Conservation (phyloP, 2,113 vertebrate genomes). For the Ceyx melanurus region DNA sequence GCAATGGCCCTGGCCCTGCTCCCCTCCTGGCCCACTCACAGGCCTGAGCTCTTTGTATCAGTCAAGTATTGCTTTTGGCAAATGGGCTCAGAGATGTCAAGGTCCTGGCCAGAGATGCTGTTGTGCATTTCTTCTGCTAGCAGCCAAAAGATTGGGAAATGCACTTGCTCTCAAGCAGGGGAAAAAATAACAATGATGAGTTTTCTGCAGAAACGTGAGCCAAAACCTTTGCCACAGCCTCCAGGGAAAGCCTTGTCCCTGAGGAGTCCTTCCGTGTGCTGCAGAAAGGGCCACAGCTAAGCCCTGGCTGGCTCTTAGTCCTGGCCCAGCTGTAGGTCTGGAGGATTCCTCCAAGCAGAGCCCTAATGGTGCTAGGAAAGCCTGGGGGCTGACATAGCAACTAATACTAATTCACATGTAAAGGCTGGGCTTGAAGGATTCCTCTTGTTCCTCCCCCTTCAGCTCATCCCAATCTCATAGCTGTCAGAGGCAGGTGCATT, state of each 20-base stretch:
- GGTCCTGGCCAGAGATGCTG: neutral
- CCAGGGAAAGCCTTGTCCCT: neutral
- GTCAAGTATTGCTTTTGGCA: neutral
- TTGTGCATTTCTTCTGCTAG: neutral
- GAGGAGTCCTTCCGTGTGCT: neutral
- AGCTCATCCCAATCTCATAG: neutral
- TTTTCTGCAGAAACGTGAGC: neutral
- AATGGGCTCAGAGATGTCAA: neutral
- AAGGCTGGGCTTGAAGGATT: neutral
- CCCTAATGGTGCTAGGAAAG: neutral
- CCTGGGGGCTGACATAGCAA: neutral
- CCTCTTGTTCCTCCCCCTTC: neutral
- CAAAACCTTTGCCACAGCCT: fast-evolving
- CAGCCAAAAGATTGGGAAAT: neutral
- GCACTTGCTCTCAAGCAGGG: neutral
- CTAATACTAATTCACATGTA: neutral
- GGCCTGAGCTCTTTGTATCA: fast-evolving
- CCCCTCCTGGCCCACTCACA: neutral
- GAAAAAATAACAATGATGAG: neutral
- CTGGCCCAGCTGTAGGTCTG: neutral
- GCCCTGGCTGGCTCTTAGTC: neutral
- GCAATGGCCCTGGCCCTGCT: neutral
- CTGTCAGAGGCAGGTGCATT: neutral
- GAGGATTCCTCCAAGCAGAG: neutral
- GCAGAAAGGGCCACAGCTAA: neutral